Percentiles rank a stretch among this genome's conserved stretches.
Evolutionary conservation across 2,113 vertebrate species (phyloP).

Genomic region (Phylloscopus trochiloides): DNA sequence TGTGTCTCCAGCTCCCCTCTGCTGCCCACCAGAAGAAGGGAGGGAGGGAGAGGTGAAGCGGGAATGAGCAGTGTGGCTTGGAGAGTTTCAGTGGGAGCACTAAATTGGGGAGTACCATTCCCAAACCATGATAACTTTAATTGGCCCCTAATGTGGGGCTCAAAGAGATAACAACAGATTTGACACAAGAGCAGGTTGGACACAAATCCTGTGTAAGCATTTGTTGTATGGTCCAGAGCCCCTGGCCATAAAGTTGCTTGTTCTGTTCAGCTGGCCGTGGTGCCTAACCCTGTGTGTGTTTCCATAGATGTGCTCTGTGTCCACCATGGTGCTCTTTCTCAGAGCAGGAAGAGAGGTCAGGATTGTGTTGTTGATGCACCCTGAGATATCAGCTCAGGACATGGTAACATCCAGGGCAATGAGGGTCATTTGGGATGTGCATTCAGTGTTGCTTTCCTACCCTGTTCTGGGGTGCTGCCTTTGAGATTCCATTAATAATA

Average conservation of each 20-base stretch:
- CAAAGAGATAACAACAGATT: background rate
- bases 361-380: background rate
- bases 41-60: rapidly evolving
- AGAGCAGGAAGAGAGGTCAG: background rate
- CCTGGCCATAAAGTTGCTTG: rapidly evolving
- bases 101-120: background rate
- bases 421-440: background rate
- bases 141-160: background rate
- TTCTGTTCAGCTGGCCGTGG: background rate
- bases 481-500: background rate
- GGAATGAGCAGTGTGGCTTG: background rate
- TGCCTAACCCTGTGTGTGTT: rapidly evolving
- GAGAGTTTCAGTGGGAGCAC: background rate
- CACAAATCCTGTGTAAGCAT: background rate
- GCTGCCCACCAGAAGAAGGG: background rate
- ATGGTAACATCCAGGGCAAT: background rate
- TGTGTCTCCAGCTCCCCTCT: background rate
- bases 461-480: rapidly evolving
- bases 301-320: background rate
- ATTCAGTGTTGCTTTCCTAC: background rate
- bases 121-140: background rate
- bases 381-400: too few species aligned
- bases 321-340: too few species aligned
- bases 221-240: background rate
- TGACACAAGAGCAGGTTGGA: rapidly evolving